These are phyloP conservation scores for Latrodectus elegans DNA, from an alignment of 2,888 invertebrate species.

Conservation along the genomic window DNA sequence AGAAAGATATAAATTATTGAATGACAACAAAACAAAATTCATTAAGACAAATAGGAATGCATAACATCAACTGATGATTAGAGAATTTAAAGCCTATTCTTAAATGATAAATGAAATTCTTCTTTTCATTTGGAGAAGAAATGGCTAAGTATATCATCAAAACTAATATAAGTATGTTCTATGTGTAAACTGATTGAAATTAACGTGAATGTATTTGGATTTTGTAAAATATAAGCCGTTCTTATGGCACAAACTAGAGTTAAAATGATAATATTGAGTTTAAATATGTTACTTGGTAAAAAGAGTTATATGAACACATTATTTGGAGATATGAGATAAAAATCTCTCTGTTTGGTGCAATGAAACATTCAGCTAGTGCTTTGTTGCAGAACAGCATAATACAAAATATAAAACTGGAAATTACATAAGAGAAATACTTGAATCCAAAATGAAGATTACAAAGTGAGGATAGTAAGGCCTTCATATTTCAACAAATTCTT, in stretches of 20 bases:
- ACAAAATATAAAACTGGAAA: background rate
- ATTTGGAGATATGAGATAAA: background rate
- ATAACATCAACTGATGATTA: background rate
- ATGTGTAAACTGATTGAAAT: background rate
- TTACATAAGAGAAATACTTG: slow-evolving; percentile 1
- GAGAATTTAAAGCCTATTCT: too few species aligned
- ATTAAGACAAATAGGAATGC: background rate
- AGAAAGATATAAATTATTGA: background rate
- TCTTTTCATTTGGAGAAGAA: too few species aligned
- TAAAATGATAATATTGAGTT: background rate
- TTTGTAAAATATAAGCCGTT: background rate
- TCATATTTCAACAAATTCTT: slow-evolving; percentile 18
- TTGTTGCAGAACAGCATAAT: background rate
- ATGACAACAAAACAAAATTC: background rate
- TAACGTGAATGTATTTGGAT: background rate
- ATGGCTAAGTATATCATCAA: background rate
- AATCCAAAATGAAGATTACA: background rate
- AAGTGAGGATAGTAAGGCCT: background rate
- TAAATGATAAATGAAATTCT: background rate
- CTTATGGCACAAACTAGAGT: slow-evolving; percentile 1
- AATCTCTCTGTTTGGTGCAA: too few species aligned
- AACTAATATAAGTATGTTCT: background rate
- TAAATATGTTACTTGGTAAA: background rate
- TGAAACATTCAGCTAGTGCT: too few species aligned
- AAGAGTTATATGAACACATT: background rate